phyloP scores from a whole-genome alignment of 2,888 invertebrate species.

The Philereme transversata region DNA sequence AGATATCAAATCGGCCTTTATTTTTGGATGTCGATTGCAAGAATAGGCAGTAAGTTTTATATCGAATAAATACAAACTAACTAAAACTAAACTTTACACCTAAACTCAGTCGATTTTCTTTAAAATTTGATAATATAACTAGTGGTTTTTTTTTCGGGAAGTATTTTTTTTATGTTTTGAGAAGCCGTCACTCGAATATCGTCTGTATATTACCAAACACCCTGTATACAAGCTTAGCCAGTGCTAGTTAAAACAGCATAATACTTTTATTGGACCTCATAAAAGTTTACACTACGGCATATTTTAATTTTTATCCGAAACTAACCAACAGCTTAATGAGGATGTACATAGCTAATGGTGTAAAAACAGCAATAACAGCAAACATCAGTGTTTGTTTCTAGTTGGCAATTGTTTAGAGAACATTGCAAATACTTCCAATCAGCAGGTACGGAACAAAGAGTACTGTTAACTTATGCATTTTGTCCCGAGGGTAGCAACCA shows the following conservation, averaged over 20 bases:
- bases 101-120: too few species aligned
- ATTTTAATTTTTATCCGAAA: constrained; percentile 15
- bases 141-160: too few species aligned
- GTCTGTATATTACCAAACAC: too few species aligned
- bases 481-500: constrained; percentile 9
- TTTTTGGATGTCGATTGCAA: too few species aligned
- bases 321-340: constrained; percentile 14
- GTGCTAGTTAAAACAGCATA: constrained; percentile 31
- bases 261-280: constrained; percentile 33
- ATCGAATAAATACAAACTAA: too few species aligned
- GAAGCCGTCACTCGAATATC: too few species aligned
- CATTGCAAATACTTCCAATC: constrained; percentile 2
- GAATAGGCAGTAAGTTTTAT: too few species aligned
- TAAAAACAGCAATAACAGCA: not conserved
- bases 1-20: too few species aligned
- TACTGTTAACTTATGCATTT: constrained; percentile 16
- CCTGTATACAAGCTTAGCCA: constrained; percentile 6
- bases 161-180: too few species aligned
- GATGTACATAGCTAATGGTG: not conserved
- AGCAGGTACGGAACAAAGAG: constrained; percentile 2
- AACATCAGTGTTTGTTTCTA: not conserved
- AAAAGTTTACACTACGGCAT: constrained; percentile 31
- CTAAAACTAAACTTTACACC: too few species aligned
- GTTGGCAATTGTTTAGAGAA: not conserved
- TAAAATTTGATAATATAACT: too few species aligned